Base-by-base conservation (phyloP, 1,140 invertebrate genomes). In the Anthonomus grandis region DNA sequence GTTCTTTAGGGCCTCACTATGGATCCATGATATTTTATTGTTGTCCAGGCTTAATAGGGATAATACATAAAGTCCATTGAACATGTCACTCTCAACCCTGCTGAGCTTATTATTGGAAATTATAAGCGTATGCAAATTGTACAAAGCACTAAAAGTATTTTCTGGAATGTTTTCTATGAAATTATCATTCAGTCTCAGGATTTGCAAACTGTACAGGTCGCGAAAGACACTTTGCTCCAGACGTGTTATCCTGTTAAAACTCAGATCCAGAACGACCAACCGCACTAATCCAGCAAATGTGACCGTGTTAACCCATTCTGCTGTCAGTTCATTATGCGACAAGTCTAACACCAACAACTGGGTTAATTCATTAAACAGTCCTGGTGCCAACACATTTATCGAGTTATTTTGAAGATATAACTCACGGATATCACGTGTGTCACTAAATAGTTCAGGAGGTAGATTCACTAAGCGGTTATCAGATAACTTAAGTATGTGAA, bases 101-200 rank as follows among this genome's bases (percentile, higher is more conserved):
- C 84, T 85, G 60, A 95, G 73, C 67, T 86, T 84, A 75, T 96
- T 96, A 72, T 91, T 86, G 44, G 89, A 91, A 52, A 96, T 79
- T 46, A 91, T 83, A 49, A 95, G 76, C 1, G 89, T 92, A 69
- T 93, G 88, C 53, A 95, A 78, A 75, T 90, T 92, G 63, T 80
- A 82, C 13, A 93, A 77, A 22, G 87, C 83, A 24, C 83, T 79
- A 70, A 95, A 95, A 25, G 90, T 87, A 63, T 90, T 87, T 65
- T 91, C 87, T 10, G 87, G 84, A 55, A 93, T 81, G 38, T 75
- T 82, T 69, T 92, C 88, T 23, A 94, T 84, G 45, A 84, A 80
- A 76, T 95, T 94, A 62, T 92, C 85, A 65, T 91, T 86, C 47
- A 94, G 77, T 58, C 88, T 81, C 0, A 95, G 71, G 49, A 91